Conservation (phyloP, 2,113 vertebrate species). For the Phrynocephalus versicolor region DNA sequence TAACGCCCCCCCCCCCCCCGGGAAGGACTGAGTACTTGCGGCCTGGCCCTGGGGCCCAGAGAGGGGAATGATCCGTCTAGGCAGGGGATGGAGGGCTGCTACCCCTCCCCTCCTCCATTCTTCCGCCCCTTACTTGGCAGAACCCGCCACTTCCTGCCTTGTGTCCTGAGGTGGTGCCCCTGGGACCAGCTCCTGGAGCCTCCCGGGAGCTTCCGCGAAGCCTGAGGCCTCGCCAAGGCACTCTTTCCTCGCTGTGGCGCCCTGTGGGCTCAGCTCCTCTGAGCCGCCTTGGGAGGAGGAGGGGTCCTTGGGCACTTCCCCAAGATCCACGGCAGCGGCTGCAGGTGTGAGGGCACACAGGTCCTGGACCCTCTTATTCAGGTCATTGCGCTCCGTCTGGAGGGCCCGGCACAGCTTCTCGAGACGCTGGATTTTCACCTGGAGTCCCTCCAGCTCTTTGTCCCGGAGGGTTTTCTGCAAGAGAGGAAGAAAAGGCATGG, state of each 20-base stretch:
- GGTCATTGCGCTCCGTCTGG: slow-evolving; percentile 93
- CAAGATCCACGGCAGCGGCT: neutral
- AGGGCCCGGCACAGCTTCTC: slow-evolving; percentile 95
- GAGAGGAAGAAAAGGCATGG: neutral
- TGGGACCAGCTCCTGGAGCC: slow-evolving; percentile 47
- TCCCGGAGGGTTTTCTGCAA: slow-evolving; percentile 91
- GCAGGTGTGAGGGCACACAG: slow-evolving; percentile 72
- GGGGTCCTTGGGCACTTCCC: slow-evolving; percentile 45
- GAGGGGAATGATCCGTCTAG: slow-evolving; percentile 21
- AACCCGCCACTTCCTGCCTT: slow-evolving; percentile 50
- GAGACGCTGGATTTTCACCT: slow-evolving; percentile 92
- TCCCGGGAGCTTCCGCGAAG: slow-evolving; percentile 34
- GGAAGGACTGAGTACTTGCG: slow-evolving; percentile 36
- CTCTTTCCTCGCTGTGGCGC: neutral
- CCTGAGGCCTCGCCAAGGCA: neutral
- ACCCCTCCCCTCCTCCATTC: slow-evolving; percentile 21
- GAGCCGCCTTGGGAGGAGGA: slow-evolving; percentile 12
- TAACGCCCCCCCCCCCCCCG: slow-evolving; percentile 9
- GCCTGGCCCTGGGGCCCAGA: slow-evolving; percentile 24
- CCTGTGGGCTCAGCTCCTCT: slow-evolving; percentile 38
- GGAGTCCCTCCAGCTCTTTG: slow-evolving; percentile 90
- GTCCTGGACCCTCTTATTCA: slow-evolving; percentile 95
- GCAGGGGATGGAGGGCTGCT: neutral
- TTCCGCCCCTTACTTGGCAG: slow-evolving; percentile 62
- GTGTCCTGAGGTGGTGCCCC: slow-evolving; percentile 47